These are phyloP conservation scores for Lagodon rhomboides DNA, from an alignment of 2,797 vertebrate species.

Conservation along the genomic window DNA sequence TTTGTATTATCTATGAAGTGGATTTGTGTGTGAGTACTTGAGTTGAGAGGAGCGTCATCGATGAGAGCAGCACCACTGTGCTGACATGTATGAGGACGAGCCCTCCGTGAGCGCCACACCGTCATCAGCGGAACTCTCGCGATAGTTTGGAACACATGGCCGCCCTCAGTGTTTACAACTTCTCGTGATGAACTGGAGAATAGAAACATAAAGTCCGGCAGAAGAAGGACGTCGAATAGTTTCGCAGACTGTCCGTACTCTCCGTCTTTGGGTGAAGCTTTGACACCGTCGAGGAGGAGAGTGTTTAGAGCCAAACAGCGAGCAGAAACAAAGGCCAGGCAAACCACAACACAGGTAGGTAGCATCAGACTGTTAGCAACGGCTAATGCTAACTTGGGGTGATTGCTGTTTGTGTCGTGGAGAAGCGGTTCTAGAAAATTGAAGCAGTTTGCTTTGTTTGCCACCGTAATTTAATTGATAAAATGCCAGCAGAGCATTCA, in stretches of 20 bases:
- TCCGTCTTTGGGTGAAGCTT: neutral
- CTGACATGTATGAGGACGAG: neutral
- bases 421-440: neutral
- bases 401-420: neutral
- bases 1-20: neutral
- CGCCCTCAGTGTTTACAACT: conserved; percentile 73
- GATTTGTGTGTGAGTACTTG: neutral
- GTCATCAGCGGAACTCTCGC: conserved; percentile 70
- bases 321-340: conserved; percentile 37
- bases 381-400: conserved; percentile 68
- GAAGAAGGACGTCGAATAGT: neutral
- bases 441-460: fast-evolving
- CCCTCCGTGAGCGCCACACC: neutral
- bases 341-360: conserved; percentile 65
- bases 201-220: conserved; percentile 16
- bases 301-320: neutral
- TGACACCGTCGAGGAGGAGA: neutral
- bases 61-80: neutral
- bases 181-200: conserved; percentile 54
- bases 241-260: fast-evolving
- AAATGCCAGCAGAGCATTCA: fast-evolving
- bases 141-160: conserved; percentile 78
- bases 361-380: conserved; percentile 47
- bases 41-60: no score
- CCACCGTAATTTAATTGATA: fast-evolving